Evolutionary conservation across 1,140 invertebrate species (phyloP).

Genomic region (Solen grandis): DNA sequence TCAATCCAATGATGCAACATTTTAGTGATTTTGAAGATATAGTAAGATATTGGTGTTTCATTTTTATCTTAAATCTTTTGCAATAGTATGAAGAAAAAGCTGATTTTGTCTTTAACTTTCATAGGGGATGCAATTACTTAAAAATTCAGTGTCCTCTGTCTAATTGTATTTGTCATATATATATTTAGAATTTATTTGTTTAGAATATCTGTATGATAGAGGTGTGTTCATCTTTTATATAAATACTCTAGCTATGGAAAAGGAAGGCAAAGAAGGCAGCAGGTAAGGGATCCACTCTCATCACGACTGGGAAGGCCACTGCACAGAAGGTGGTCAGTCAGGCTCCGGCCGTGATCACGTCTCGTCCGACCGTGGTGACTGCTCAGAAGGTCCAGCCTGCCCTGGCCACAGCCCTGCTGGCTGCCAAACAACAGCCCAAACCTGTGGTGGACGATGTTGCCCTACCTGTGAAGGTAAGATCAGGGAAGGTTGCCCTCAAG

Average conservation of each 20-base stretch:
- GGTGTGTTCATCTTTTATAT: not conserved
- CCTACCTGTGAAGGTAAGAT: conserved; percentile 35
- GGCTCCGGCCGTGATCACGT: not conserved
- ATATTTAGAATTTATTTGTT: too few species aligned
- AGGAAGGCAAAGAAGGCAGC: conserved; percentile 88
- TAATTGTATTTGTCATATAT: too few species aligned
- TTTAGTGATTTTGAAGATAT: too few species aligned
- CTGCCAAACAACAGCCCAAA: conserved; percentile 6
- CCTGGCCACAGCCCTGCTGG: conserved; percentile 13
- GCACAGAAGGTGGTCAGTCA: not conserved
- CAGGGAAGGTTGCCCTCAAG: conserved; percentile 17
- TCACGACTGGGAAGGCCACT: conserved; percentile 80
- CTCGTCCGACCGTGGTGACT: not conserved
- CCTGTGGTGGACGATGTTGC: conserved; percentile 13
- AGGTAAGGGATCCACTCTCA: conserved; percentile 81
- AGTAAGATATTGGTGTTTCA: too few species aligned
- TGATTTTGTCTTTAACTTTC: too few species aligned
- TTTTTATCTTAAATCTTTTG: too few species aligned
- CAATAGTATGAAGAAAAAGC: too few species aligned
- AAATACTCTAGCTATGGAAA: conserved; percentile 86
- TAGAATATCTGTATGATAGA: too few species aligned
- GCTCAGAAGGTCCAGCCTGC: not conserved
- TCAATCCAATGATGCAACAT: too few species aligned
- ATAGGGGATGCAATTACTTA: too few species aligned
- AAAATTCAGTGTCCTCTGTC: too few species aligned